A percentile compares a stretch with the other conserved stretches of the same genome.
Conservation (phyloP, 2,113 vertebrate genomes). For the Oreochromis niloticus region DNA sequence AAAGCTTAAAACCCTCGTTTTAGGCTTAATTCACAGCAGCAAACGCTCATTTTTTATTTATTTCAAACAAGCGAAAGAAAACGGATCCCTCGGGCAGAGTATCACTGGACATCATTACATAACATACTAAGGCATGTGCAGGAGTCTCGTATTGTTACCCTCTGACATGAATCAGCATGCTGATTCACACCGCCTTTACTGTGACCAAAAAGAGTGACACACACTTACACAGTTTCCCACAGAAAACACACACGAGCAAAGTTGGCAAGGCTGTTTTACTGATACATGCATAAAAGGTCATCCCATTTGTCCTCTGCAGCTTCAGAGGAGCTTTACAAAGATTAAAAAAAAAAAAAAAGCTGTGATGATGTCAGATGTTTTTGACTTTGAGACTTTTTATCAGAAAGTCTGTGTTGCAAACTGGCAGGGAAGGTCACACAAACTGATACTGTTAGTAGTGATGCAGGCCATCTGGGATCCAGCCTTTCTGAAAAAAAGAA, state of each 20-base stretch:
- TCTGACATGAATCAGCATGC: conserved; percentile 8
- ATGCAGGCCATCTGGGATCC: background rate
- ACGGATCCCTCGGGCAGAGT: background rate
- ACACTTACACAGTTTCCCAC: background rate
- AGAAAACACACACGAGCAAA: background rate
- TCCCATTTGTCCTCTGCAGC: background rate
- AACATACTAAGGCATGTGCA: conserved; percentile 8
- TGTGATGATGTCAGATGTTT: background rate
- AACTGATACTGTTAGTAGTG: background rate
- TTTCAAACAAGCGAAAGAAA: background rate
- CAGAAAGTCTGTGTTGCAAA: background rate
- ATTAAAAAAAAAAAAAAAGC: background rate
- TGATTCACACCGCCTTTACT: background rate
- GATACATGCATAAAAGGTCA: background rate
- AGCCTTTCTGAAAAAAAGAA: background rate
- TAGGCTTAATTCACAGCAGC: background rate
- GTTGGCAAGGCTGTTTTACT: background rate
- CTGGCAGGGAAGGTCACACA: background rate
- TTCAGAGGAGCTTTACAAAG: background rate
- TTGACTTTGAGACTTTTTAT: background rate
- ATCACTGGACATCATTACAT: background rate
- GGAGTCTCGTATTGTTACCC: conserved; percentile 12
- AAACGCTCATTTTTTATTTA: background rate
- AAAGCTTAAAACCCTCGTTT: background rate
- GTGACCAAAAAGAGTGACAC: background rate